A percentile compares a stretch with the other conserved stretches of the same genome.
Evolutionary conservation across 1,140 invertebrate genomes (phyloP).

Genomic region (Anastrepha ludens): DNA sequence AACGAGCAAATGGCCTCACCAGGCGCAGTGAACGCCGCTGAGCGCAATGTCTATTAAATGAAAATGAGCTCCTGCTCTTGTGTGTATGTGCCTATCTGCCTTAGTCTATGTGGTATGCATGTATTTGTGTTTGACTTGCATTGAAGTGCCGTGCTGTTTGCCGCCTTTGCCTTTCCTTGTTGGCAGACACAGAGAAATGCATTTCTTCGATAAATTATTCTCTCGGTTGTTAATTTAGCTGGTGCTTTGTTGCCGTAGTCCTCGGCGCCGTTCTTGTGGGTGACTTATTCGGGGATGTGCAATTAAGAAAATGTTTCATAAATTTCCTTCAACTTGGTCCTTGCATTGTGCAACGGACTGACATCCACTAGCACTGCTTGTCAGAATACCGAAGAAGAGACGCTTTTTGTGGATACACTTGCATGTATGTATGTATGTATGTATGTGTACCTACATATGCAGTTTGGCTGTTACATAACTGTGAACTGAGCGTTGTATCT

Average conservation of each 20-base stretch:
- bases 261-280: not conserved
- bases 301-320: conserved; percentile 74
- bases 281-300: conserved; percentile 66
- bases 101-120: too few relatives aligned
- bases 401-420: not conserved
- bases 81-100: not conserved
- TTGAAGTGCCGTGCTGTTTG: not conserved
- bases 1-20: not conserved
- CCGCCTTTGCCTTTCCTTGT: not conserved
- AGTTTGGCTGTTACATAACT: not conserved
- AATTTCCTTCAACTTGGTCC: conserved; percentile 69
- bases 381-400: not conserved
- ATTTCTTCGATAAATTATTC: conserved; percentile 74
- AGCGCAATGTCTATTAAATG: not conserved
- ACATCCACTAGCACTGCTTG: not conserved
- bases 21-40: not conserved
- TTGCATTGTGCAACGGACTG: not conserved
- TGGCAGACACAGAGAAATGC: conserved; percentile 61
- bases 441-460: not conserved
- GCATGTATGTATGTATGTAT: not conserved
- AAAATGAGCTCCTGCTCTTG: not conserved
- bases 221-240: conserved; percentile 55
- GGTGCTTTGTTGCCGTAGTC: conserved; percentile 3
- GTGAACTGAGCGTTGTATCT: too few relatives aligned
- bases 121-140: too few relatives aligned